A percentile compares a stretch with the other conserved stretches of the same genome.
phyloP scores from a whole-genome alignment of 2,888 invertebrate species.

The Luperina testacea region DNA sequence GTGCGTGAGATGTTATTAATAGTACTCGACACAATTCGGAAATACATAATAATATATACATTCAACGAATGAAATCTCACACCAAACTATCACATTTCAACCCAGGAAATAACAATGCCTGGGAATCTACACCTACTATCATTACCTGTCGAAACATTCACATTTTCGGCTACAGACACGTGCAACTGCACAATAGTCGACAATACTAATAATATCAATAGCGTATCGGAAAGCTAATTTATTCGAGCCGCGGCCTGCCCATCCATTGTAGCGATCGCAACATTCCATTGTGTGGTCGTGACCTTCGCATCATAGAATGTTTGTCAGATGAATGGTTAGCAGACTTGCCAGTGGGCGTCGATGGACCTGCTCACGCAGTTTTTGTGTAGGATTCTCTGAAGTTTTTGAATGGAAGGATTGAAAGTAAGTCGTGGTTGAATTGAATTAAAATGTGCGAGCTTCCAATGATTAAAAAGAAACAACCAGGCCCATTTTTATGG shows the following conservation, averaged over 20 bases:
- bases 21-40: background rate
- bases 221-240: slow-evolving; percentile 73
- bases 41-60: no score
- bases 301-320: slow-evolving; percentile 77
- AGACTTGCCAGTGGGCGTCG: slow-evolving; percentile 70
- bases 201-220: slow-evolving; percentile 67
- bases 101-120: slow-evolving; percentile 29
- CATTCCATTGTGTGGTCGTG: slow-evolving; percentile 84
- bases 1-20: background rate
- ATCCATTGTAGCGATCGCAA: slow-evolving; percentile 79
- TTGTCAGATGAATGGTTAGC: slow-evolving; percentile 63
- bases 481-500: background rate
- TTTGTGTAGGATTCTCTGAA: slow-evolving; percentile 56
- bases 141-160: slow-evolving; percentile 47
- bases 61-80: slow-evolving; percentile 19
- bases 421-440: slow-evolving; percentile 20
- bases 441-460: background rate
- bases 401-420: slow-evolving; percentile 40
- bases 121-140: slow-evolving; percentile 24
- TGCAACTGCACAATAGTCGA: slow-evolving; percentile 55
- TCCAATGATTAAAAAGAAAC: background rate
- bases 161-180: slow-evolving; percentile 56
- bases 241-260: slow-evolving; percentile 78
- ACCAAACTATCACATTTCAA: slow-evolving; percentile 33
- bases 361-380: slow-evolving; percentile 61